Evolutionary conservation across 2,888 invertebrate species (phyloP).

Genomic region (Dryomyza anilis): DNA sequence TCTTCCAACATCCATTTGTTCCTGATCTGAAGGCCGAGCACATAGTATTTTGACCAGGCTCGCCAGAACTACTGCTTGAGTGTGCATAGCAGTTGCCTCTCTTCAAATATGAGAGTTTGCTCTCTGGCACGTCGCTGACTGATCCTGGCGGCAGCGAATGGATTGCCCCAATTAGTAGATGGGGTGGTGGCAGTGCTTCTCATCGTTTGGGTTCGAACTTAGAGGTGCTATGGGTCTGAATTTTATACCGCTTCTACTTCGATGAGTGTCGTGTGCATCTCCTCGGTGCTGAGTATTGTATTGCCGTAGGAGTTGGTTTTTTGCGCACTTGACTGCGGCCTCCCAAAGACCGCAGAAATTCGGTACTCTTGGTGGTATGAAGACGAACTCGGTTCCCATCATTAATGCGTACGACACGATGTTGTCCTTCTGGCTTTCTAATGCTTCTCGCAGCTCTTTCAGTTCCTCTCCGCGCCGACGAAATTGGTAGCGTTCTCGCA

Average conservation of each 20-base stretch:
- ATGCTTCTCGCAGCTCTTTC: background rate
- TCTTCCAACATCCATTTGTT: background rate
- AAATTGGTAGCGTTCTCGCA: slow-evolving; percentile 19
- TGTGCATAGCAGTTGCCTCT: background rate
- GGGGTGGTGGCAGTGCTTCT: too few species aligned
- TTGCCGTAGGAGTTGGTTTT: background rate
- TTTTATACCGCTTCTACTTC: background rate
- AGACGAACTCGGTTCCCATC: background rate
- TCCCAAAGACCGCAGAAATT: slow-evolving; percentile 17
- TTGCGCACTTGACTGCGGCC: slow-evolving; percentile 6
- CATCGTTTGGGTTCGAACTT: background rate
- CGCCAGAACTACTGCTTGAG: slow-evolving; percentile 1
- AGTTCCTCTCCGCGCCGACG: slow-evolving; percentile 18
- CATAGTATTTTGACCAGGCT: background rate
- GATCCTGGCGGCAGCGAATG: background rate
- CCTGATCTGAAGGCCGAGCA: background rate
- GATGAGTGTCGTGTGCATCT: background rate
- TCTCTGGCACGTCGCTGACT: background rate
- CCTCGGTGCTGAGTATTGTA: background rate
- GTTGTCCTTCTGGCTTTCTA: background rate
- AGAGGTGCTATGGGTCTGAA: background rate
- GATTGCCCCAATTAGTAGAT: too few species aligned
- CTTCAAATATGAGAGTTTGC: background rate
- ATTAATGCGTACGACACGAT: background rate
- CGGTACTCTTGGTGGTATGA: slow-evolving; percentile 19